Conservation (phyloP, 1,140 invertebrate species). For the Drosophila sp. region DNA sequence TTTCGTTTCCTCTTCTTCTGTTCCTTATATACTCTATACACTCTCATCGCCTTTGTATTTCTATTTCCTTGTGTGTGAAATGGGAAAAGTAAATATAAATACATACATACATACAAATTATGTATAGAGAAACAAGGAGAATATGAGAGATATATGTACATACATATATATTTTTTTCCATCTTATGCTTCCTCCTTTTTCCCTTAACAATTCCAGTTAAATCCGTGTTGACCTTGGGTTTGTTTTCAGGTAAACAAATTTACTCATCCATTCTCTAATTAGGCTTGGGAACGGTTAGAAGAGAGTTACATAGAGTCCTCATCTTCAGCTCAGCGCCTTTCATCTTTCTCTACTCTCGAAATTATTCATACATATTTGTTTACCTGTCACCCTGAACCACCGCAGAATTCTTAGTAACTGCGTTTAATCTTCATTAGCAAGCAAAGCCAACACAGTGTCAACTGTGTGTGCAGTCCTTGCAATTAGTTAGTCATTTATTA, state of each 20-base stretch:
- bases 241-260: slow-evolving; percentile 61
- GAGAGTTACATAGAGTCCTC: slow-evolving; percentile 10
- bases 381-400: slow-evolving; percentile 46
- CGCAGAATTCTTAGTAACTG: slow-evolving; percentile 58
- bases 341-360: slow-evolving; percentile 31
- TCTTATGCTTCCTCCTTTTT: slow-evolving; percentile 30
- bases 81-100: slow-evolving; percentile 51
- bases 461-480: slow-evolving; percentile 34
- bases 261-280: slow-evolving; percentile 61
- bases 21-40: slow-evolving; percentile 19
- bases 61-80: slow-evolving; percentile 57
- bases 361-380: slow-evolving; percentile 56
- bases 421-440: slow-evolving; percentile 65
- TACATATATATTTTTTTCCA: slow-evolving; percentile 1
- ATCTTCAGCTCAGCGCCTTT: slow-evolving; percentile 25
- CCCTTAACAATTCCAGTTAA: slow-evolving; percentile 63
- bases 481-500: slow-evolving; percentile 64
- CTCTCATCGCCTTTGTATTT: slow-evolving; percentile 30
- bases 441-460: slow-evolving; percentile 22
- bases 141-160: neutral
- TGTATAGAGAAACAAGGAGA: neutral
- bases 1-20: neutral
- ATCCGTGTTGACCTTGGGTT: slow-evolving; percentile 70
- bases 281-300: slow-evolving; percentile 41
- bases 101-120: slow-evolving; percentile 31